Evolutionary conservation across 2,113 vertebrate species (phyloP), one percentile per base, ranked within the genome.

Genomic region (Tauraco erythrolophus): DNA sequence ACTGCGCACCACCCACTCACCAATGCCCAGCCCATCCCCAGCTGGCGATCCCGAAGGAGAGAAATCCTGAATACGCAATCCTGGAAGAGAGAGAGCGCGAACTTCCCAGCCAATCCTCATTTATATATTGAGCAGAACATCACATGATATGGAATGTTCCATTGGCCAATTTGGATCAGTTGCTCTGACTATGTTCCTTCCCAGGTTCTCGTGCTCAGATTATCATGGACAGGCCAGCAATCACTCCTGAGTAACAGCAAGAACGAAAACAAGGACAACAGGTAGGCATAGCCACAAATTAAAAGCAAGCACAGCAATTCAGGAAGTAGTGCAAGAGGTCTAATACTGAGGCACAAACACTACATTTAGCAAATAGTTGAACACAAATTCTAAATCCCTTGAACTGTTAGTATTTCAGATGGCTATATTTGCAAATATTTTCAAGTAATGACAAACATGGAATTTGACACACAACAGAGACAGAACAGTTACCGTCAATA

Each of bases 271-370:
- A 56, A 45, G 21, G 21, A 41, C 24, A 68, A n/a, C 8, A 50
- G 7, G 22, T 21, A 64, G 28, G 23, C 22, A 56, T 5, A 23
- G 35, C 10, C 16, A 10, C 27, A 71, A 53, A 78, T 41, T 65
- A 10, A 5, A 57, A 62, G 64, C 18, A 51, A 84, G 8, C 19
- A 39, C 18, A 61, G 31, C 30, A 48, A 33, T 50, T 78, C 4
- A 43, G 11, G 53, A 80, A 72, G 33, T 22, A 54, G 14, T 15
- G 27, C 19, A 68, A 30, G 10, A 60, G 4, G 13, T 24, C 17
- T 57, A 53, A 48, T 10, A 48, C 1, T 1, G 2, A 75, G 16
- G 16, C 30, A 39, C 3, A 27, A 0, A 0, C 1, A 8, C 13
- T 43, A 79, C 54, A 66, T 62, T 76, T 18, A 45, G 39, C 21